Evolutionary conservation across 2,113 vertebrate genomes (phyloP).

Genomic region (Mastomys natalensis): DNA sequence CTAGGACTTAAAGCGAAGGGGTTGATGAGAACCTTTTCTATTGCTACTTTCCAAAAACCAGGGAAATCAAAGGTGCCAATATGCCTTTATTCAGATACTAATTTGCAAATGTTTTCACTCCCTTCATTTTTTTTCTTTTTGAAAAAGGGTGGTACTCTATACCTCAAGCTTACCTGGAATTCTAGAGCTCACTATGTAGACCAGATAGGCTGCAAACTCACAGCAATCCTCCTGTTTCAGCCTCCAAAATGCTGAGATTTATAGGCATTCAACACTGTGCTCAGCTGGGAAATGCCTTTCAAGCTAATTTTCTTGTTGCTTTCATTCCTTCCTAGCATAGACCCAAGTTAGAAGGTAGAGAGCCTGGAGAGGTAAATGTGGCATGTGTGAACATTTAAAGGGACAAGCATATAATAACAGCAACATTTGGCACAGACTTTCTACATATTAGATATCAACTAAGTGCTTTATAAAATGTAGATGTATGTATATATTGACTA

Average conservation of each 20-base stretch:
- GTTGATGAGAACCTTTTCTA: neutral
- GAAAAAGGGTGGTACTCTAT: neutral
- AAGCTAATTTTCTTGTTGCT: conserved; percentile 18
- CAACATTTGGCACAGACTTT: conserved; percentile 7
- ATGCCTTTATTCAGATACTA: conserved; percentile 1
- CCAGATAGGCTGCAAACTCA: neutral
- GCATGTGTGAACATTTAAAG: conserved; percentile 19
- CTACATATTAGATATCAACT: neutral
- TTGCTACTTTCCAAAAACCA: conserved; percentile 20
- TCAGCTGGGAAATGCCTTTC: conserved; percentile 1
- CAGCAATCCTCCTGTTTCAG: neutral
- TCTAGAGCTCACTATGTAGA: neutral
- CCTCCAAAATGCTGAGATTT: neutral
- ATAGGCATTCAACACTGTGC: neutral
- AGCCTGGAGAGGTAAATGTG: neutral
- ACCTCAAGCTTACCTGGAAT: neutral
- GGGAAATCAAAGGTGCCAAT: conserved; percentile 1
- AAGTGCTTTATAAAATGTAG: neutral
- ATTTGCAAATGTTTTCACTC: conserved; percentile 18
- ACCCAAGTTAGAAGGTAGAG: neutral
- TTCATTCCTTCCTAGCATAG: neutral
- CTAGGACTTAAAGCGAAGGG: neutral
- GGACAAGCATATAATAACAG: neutral
- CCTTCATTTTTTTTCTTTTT: fast-evolving
- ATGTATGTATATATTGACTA: neutral